Base-by-base conservation (phyloP, 2,888 invertebrate genomes). In the Gastracanthus pulcherrimus region DNA sequence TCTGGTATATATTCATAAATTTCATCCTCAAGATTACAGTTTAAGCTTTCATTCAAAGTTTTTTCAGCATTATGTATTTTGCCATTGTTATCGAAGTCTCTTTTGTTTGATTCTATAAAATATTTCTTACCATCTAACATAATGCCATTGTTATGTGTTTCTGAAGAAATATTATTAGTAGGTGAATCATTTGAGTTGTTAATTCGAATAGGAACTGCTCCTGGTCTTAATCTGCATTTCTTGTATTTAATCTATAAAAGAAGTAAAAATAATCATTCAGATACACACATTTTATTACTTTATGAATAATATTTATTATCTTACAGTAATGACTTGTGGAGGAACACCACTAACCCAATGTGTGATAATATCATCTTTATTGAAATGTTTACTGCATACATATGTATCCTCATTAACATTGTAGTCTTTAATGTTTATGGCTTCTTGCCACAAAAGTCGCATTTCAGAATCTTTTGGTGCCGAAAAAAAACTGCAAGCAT, bases 261-360 rank as follows among this genome's bases (percentile, higher is more conserved):
- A 76, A 51, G 51, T 34, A 45, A 31, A 45, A n/a, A 62, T n/a
- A 13, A 6, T 1, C 1, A 34, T 34, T 19, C 4, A 34, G 29
- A 5, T 23, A 34, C 34, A 31, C 16, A 34, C 6, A 62, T 19
- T 9, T 6, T 5, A 34, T 34, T 62, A 6, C 3, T 45, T 45
- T 45, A 45, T 16, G 3, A 23, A 62, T 16, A 36, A 19, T 62
- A 34, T 11, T 4, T 34, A 4, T 7, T 7, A 62, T 19, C 88
- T 86, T 85, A 90, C 90, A 16, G 88, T 88, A 66, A 91, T 87
- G 60, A 90, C 90, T 80, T 90, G 89, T 0, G 91, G 91, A 26
- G 91, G 91, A 16, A 89, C 87, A 19, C 91, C 91, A 76, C 91
- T 91, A 45, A 89, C 87, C 91, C 90, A 91, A 64, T 91, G 90